Base-by-base conservation (phyloP, 2,113 vertebrate species). In the Tupaia tana region DNA sequence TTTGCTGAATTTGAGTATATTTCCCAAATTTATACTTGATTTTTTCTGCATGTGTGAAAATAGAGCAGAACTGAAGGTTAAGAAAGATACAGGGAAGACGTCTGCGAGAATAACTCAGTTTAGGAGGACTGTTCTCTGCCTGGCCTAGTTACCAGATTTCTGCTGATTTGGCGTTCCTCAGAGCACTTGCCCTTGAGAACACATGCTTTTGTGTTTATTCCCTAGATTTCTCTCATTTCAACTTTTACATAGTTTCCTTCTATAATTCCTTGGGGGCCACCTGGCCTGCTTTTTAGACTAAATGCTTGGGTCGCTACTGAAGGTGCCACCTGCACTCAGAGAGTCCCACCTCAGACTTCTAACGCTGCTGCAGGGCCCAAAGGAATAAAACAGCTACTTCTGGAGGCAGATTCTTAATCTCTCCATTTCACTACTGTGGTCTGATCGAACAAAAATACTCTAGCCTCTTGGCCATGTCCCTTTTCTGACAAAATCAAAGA, bases 71-170 rank as follows among this genome's bases (percentile, higher is more conserved):
- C 54, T 56, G 69, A 90, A 96, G 67, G 61, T 78, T 87, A 95
- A 58, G 71, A 16, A 93, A 59, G 80, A 91, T 75, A 92, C 31
- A 94, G 29, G 83, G 25, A 78, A 87, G 63, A 66, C 52, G 94
- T 96, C 90, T 95, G 81, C 93, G 78, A 67, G 88, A 88, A 75
- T 93, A 84, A 64, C 91, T 95, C 93, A 86, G 93, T 81, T 54
- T 58, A 25, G 34, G 78, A 69, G 82, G 71, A 73, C 77, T 0
- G 19, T 9, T 82, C 7, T 18, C 67, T 58, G 93, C 63, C 75
- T 97, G 96, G 77, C 97, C 97, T 97, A 96, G 61, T 97, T 98
- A 90, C 56, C 24, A 3, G 63, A 18, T 87, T 97, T 97, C 73
- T 97, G 97, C 97, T 96, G 97, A 96, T 63, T 34, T 31, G 19